Evolutionary conservation across 2,888 invertebrate genomes (phyloP), one percentile per base, ranked within the genome.

Genomic region (Desoria tigrina): DNA sequence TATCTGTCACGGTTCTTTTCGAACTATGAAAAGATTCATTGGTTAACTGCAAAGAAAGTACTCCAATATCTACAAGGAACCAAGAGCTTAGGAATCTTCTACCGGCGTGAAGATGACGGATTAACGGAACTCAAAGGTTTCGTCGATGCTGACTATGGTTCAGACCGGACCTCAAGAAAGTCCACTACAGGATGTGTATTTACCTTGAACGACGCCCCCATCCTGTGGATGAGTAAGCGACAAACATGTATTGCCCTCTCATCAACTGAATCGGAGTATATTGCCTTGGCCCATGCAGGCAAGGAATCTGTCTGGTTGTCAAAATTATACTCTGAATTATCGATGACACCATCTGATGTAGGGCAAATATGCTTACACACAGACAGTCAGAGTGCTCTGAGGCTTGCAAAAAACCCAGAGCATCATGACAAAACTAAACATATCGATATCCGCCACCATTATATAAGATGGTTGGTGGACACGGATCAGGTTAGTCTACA

Each of bases 351-450:
- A 9, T 16, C 9, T 9, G n/a, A n/a, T n/a, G n/a, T n/a, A n/a
- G 39, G 16, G 9, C 50, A 51, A 23, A 60, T 45, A 57, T 61
- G 1, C 16, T 45, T 57, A 39, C 37, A 42, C 58, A 9, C 27
- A 62, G 66, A 50, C 26, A 26, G 45, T 62, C 69, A 68, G 42
- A 68, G 68, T 28, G 73, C 74, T 2, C 70, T 75, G 3, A 68
- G 59, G 16, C 42, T 77, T 3, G 67, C 69, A 1, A 55, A 73
- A 1, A 77, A 77, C 51, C 69, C 71, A 1, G 73, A 72, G 37
- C 63, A 66, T 24, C 74, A 74, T 45, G 45, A 62, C 4, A 55
- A 69, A 28, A 74, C 73, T 0, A 77, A 77, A 49, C 77, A 78
- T 55, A 77, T 77, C 16, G 71, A 64, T 24, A 54, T 77, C 0